Base-by-base conservation (phyloP, 1,140 invertebrate species). In the Dinoponera quadriceps region DNA sequence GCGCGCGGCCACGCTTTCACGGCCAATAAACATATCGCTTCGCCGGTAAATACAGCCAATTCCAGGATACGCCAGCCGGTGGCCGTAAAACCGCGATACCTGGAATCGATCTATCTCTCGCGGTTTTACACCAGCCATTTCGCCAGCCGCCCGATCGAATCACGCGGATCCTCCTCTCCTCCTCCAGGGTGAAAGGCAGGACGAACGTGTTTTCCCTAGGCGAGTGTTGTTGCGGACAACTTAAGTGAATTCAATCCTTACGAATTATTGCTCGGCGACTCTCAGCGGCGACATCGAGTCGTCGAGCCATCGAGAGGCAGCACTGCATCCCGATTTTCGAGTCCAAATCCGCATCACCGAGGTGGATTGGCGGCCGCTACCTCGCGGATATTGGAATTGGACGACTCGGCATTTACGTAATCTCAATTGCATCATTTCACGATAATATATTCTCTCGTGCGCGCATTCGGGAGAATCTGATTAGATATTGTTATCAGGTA, bases 21-120 rank as follows among this genome's bases (percentile, higher is more conserved):
- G 51, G 75, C 33, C 75, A 71, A 69, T 80, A 80, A 80, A 80
- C 65, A 57, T 71, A 80, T 80, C 71, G 75, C 75, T 80, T 29
- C 9, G 65, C 51, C 25, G 65, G 51, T 71, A 71, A 80, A 71
- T 57, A 57, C 22, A 80, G 22, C 75, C 75, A 80, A 80, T 80
- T 57, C 65, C 51, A 18, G 14, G 75, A 22, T 33, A 57, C 51
- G 49, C 14, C 38, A n/a, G 51, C 49, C 11, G 22, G 2, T 22
- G 20, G 16, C 22, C 65, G 65, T 80, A 80, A 69, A 80, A 80
- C 22, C 65, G 51, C 51, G 51, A n/a, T 57, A 54, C n/a, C 65
- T 29, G 22, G 57, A 22, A 71, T 57, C 75, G 75, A 68, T 78
- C 75, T 48, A 68, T 78, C 75, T 48, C 18, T 80, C 33, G 65